These are phyloP conservation scores for Cephus nigrinus DNA, from an alignment of 2,888 invertebrate species.

Conservation along the genomic window DNA sequence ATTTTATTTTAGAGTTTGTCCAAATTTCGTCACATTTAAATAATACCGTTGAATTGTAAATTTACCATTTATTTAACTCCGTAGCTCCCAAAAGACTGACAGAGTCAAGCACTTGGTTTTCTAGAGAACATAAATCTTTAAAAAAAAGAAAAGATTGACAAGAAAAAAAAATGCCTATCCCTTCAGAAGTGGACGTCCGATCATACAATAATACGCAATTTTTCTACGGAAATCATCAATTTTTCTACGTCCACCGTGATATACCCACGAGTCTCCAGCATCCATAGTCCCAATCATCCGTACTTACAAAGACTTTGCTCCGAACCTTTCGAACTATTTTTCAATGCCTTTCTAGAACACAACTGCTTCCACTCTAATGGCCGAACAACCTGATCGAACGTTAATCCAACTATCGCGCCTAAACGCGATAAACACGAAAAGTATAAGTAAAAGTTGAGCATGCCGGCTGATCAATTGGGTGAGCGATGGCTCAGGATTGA, in stretches of 20 bases:
- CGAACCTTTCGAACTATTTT: background rate
- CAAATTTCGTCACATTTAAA: background rate
- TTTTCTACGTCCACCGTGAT: background rate
- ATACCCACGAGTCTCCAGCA: background rate
- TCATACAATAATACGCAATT: background rate
- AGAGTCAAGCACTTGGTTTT: background rate
- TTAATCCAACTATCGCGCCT: background rate
- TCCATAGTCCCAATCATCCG: background rate
- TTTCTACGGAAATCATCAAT: background rate
- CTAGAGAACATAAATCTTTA: too few species aligned
- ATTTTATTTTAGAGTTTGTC: background rate
- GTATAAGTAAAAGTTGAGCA: background rate
- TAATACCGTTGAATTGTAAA: background rate
- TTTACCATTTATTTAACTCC: background rate
- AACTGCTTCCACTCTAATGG: background rate
- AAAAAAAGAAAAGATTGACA: background rate
- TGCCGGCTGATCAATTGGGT: constrained; percentile 40
- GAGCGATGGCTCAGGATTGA: constrained; percentile 48
- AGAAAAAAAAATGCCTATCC: background rate
- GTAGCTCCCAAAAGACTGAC: background rate
- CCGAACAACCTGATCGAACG: background rate
- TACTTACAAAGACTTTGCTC: background rate
- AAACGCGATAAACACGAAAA: background rate
- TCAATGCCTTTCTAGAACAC: background rate
- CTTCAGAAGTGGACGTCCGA: background rate